Evolutionary conservation across 2,888 invertebrate genomes (phyloP).

Genomic region (Plebejus argus): DNA sequence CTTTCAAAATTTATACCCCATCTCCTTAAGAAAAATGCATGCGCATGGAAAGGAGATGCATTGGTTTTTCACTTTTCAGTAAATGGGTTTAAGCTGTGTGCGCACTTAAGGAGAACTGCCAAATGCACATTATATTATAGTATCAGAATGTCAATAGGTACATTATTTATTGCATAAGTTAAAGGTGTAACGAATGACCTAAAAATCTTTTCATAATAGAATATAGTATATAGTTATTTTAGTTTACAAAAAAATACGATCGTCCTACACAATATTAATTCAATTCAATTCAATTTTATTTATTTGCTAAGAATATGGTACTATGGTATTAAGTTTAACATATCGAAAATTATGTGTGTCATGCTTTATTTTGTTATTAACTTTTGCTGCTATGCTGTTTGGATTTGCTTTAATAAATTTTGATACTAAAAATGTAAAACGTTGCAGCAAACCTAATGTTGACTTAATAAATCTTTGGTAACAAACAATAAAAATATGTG

Average conservation of each 20-base stretch:
- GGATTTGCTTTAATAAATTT: neutral
- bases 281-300: too few relatives aligned
- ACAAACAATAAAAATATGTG: too few relatives aligned
- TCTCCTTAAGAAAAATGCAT: conserved; percentile 4
- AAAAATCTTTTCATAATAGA: too few relatives aligned
- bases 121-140: neutral
- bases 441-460: neutral
- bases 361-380: neutral
- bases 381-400: neutral
- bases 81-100: conserved; percentile 10
- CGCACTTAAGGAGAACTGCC: neutral
- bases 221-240: too few relatives aligned
- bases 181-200: neutral
- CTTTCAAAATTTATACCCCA: neutral
- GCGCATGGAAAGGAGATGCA: conserved; percentile 20
- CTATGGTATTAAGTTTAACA: too few relatives aligned
- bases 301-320: too few relatives aligned
- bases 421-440: neutral
- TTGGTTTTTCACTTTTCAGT: conserved; percentile 10
- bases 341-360: neutral
- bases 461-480: too few relatives aligned
- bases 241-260: too few relatives aligned
- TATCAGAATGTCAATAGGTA: neutral
- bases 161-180: neutral
- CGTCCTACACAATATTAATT: too few relatives aligned